Percentiles rank a stretch among this genome's conserved stretches.
These are phyloP conservation scores for Chlamydotis undulata DNA, from an alignment of 2,113 vertebrate species.

Conservation along the genomic window DNA sequence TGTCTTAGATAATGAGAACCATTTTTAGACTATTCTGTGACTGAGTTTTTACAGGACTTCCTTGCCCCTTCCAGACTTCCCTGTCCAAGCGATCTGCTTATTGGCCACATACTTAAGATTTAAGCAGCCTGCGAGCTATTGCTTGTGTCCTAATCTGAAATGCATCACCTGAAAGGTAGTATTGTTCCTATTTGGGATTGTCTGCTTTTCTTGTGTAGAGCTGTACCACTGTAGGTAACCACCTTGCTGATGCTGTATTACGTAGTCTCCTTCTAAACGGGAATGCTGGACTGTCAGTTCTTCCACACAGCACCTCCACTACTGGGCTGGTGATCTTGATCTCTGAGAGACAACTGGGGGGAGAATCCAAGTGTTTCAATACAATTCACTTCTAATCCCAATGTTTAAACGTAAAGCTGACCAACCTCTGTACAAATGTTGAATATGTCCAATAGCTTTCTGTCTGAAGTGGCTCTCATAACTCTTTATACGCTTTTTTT, in stretches of 20 bases:
- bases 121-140: not conserved
- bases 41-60: not conserved
- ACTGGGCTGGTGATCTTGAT: not conserved
- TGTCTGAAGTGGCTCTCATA: not conserved
- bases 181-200: not conserved
- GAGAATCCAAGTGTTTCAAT: not conserved
- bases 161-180: not conserved
- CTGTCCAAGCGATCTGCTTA: not conserved
- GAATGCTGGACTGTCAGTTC: not conserved
- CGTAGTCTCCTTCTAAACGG: not conserved
- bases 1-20: accelerated
- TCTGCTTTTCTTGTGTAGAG: too few species aligned
- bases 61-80: not conserved
- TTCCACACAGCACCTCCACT: not conserved
- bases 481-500: accelerated
- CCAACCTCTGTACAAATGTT: not conserved
- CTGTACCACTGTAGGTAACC: not conserved
- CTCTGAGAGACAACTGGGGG: not conserved
- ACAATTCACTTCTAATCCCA: accelerated
- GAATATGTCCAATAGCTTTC: not conserved
- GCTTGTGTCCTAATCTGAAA: not conserved
- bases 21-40: not conserved
- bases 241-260: not conserved
- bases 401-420: not conserved
- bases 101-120: not conserved